A percentile compares a stretch with the other conserved stretches of the same genome.
Conservation (phyloP, 2,113 vertebrate genomes). For the Trogon surrucura region DNA sequence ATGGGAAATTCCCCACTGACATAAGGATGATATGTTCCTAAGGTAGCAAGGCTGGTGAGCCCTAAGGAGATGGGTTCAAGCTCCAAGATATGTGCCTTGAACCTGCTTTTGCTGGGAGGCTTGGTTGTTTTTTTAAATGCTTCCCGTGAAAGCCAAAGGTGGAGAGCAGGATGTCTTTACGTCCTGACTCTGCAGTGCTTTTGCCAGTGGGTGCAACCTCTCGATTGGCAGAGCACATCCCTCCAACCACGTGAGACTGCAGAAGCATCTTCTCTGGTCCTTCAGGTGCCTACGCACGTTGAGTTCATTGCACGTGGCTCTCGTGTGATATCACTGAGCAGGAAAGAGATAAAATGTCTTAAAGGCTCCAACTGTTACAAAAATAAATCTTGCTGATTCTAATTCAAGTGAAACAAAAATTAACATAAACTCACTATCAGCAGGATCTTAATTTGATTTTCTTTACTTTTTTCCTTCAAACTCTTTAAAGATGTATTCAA, state of each 20-base stretch:
- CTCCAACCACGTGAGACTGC: neutral
- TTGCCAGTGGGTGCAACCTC: neutral
- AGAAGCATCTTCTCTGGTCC: neutral
- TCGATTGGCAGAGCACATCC: neutral
- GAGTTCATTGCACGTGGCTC: neutral
- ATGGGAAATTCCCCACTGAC: neutral
- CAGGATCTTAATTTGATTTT: slow-evolving; percentile 32
- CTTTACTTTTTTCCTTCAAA: neutral
- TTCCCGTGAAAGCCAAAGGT: rapidly evolving
- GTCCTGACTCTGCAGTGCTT: neutral
- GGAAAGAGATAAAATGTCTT: neutral
- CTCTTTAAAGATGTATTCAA: neutral
- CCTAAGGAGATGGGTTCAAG: neutral
- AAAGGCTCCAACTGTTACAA: neutral
- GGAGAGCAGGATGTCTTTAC: neutral
- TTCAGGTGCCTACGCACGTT: neutral
- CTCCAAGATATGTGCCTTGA: neutral
- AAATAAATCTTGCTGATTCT: slow-evolving; percentile 61
- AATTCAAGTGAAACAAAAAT: slow-evolving; percentile 21
- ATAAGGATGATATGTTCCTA: neutral
- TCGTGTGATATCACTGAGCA: neutral
- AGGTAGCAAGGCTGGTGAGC: neutral
- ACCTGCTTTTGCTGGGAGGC: neutral
- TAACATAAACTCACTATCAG: slow-evolving; percentile 44
- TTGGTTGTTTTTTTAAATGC: neutral